Base-by-base conservation (phyloP, 1,140 invertebrate genomes). In the Zelostemma sp. region DNA sequence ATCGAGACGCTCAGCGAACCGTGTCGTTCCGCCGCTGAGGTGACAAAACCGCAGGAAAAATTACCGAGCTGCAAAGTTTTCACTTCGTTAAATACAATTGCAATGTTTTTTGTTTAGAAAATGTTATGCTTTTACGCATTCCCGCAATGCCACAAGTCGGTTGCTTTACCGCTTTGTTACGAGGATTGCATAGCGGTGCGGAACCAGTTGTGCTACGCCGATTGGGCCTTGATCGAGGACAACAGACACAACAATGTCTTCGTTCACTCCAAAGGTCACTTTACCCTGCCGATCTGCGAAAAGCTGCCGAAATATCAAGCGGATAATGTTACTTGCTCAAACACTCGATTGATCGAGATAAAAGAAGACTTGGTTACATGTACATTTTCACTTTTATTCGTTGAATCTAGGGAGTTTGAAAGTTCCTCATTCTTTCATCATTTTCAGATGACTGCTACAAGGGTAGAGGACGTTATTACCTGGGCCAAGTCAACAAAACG, bases 121-220 rank as follows among this genome's bases (percentile, higher is more conserved):
- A 87, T 97, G 75, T 85, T 98, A 9, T 98, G 96, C 83, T 88
- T 92, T 46, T 96, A 95, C 86, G 95, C 95, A 9, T 97, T 97
- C 86, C 96, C 96, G 2, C 90, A 93, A 76, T 98, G 96, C 79
- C 86, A 87, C 21, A 88, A 87, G 35, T 84, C 87, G 40, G 74
- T 82, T 11, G 84, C 83, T 18, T 82, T 95, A 57, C 93, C 93
- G 12, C 81, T 96, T 8, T 97, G 93, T 86, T 95, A 93, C 72
- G 95, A 98, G 88, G 95, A 97, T 78, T 98, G 97, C 80, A 90
- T 94, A 73, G 96, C 95, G 18, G 93, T 97, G 3, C 91, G 92
- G 77, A 90, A 95, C 76, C 89, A 95, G 68, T 94, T 97, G 83
- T 98, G 96, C 85, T 96, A 95, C 80, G 94, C 93, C 75, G 93